Conservation (phyloP, 2,113 vertebrate species). For the Sorex araneus region DNA sequence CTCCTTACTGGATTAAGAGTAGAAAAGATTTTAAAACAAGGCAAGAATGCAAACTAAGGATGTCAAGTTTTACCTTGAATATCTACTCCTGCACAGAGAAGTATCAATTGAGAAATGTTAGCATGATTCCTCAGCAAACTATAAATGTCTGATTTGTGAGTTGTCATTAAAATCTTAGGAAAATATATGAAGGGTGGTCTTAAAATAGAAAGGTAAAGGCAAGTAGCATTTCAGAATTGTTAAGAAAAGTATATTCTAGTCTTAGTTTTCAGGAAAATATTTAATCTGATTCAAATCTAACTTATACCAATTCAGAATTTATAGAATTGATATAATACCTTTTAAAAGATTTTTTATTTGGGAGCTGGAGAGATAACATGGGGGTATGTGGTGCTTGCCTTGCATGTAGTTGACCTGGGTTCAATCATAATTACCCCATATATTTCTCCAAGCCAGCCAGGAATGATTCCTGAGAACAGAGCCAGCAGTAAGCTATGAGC, state of each 20-base stretch:
- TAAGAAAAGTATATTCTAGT: not conserved
- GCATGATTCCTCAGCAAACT: not conserved
- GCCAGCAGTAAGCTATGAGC: too few species aligned
- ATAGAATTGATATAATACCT: not conserved
- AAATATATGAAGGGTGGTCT: not conserved
- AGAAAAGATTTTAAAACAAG: slow-evolving; percentile 48
- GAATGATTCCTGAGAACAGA: too few species aligned
- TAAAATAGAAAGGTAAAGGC: not conserved
- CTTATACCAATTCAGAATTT: not conserved
- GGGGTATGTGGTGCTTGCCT: too few species aligned
- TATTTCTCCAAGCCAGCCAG: too few species aligned
- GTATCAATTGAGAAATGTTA: not conserved
- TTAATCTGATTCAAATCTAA: not conserved
- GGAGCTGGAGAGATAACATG: too few species aligned
- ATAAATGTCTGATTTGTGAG: not conserved
- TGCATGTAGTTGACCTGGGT: too few species aligned
- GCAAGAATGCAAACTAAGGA: slow-evolving; percentile 39
- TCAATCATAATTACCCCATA: too few species aligned
- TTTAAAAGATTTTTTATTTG: not conserved
- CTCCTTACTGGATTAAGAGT: not conserved
- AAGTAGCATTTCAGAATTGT: not conserved
- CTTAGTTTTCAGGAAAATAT: not conserved
- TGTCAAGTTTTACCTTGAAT: not conserved
- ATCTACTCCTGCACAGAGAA: not conserved
- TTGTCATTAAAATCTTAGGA: not conserved